A percentile compares a stretch with the other conserved stretches of the same genome.
Conservation (phyloP, 2,797 vertebrate genomes). For the Platyrinchus mystaceus region DNA sequence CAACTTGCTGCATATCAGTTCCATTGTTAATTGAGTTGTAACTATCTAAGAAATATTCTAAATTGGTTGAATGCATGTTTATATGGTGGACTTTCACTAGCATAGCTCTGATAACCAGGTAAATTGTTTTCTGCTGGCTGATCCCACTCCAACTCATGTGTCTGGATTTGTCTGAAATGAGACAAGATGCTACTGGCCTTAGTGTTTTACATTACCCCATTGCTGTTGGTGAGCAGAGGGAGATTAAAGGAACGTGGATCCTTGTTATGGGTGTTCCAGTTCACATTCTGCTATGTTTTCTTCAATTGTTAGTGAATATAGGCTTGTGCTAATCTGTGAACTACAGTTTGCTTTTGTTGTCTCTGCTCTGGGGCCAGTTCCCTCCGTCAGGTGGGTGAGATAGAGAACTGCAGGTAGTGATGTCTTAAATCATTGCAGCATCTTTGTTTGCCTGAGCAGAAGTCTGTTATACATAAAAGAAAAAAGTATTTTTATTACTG, state of each 20-base stretch:
- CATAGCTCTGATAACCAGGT: background rate
- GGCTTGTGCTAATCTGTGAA: background rate
- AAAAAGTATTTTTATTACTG: background rate
- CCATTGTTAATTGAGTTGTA: background rate
- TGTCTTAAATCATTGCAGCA: background rate
- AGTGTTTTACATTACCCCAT: background rate
- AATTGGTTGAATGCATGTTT: background rate
- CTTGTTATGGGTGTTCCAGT: background rate
- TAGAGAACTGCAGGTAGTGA: background rate
- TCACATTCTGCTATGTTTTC: background rate
- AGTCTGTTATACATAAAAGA: background rate
- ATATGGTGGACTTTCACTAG: background rate
- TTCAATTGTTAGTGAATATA: background rate
- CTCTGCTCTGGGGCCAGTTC: background rate
- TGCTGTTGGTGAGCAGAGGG: background rate
- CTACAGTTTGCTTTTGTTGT: background rate
- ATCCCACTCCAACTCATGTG: background rate
- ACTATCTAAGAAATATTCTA: background rate
- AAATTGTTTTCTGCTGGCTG: background rate
- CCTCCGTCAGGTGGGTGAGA: background rate
- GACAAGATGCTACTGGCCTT: background rate
- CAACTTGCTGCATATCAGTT: background rate
- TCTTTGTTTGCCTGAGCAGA: background rate
- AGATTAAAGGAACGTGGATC: background rate
- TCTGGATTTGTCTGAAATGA: background rate